Base-by-base conservation (phyloP, 2,113 vertebrate species). In the Sturnus vulgaris region DNA sequence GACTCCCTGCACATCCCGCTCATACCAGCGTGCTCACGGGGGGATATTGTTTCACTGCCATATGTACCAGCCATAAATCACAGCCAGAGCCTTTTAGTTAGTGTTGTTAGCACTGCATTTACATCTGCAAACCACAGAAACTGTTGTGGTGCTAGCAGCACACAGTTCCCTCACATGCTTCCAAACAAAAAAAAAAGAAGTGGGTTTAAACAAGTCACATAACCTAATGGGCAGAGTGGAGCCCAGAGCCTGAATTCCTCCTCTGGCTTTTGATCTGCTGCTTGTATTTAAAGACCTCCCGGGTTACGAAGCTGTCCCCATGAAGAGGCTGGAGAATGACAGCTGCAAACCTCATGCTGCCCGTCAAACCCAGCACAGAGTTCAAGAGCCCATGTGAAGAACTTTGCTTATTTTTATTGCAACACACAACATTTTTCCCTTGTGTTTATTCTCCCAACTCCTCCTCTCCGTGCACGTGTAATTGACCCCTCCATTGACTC, bases 81-180 rank as follows among this genome's bases (percentile, higher is more conserved):
- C 63, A 95, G 91, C 6, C 3, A 55, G 57, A 69, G 44, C 37
- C 87, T 88, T 92, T 95, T 92, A 71, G 96, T 96, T 87, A 82
- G 83, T 5, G 49, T 5, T 35, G 46, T 68, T 82, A 79, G 83
- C 78, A 33, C 65, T 56, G 50, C 73, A 19, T 73, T 77, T 76
- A 33, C 86, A 59, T 72, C 90, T 88, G 77, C 66, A 84, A 68
- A 39, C 25, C 3, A 0, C 90, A 55, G 30, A 55, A n/a, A 44
- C 22, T 16, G 40, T 23, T 25, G 55, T 2, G 23, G 73, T 56
- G 64, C 77, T 72, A 25, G 56, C 80, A 68, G 82, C 66, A 78
- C 72, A 55, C 31, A 31, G 31, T n/a, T 57, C 66, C 66, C 24
- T 46, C 42, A 24, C 11, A 12, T 2, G 18, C 28, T 31, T 73